Percentiles rank a stretch among this genome's conserved stretches.
Conservation (phyloP, 1,140 invertebrate species). For the Trichonephila clavipes region DNA sequence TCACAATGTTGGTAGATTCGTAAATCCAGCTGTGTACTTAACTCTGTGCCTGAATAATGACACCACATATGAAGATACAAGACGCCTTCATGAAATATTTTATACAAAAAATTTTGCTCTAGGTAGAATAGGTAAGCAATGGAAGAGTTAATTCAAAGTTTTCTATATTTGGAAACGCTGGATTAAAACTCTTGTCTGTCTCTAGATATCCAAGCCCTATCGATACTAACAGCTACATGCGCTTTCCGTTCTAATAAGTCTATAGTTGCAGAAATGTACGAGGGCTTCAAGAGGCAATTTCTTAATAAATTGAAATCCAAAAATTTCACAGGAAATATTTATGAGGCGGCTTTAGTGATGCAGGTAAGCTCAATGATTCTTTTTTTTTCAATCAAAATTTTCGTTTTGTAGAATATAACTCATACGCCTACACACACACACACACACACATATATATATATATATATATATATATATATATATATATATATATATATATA, state of each 20-base stretch:
- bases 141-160: too few relatives aligned
- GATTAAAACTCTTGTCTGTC: neutral
- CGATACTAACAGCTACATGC: neutral
- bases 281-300: neutral
- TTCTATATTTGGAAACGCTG: too few relatives aligned
- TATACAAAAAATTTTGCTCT: neutral
- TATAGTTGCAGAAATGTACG: neutral
- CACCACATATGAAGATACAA: neutral
- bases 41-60: constrained; percentile 34
- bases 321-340: constrained; percentile 13
- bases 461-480: too few relatives aligned
- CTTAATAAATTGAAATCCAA: neutral
- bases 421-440: too few relatives aligned
- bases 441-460: too few relatives aligned
- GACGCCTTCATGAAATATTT: neutral
- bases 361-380: neutral
- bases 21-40: constrained; percentile 34
- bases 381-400: too few relatives aligned
- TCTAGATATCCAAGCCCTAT: constrained; percentile 13
- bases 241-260: neutral
- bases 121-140: constrained; percentile 33
- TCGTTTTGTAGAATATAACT: too few relatives aligned
- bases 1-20: neutral
- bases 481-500: too few relatives aligned
- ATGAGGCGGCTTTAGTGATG: neutral